Base-by-base conservation (phyloP, 2,888 invertebrate species). In the Syrphus vitripennis region DNA sequence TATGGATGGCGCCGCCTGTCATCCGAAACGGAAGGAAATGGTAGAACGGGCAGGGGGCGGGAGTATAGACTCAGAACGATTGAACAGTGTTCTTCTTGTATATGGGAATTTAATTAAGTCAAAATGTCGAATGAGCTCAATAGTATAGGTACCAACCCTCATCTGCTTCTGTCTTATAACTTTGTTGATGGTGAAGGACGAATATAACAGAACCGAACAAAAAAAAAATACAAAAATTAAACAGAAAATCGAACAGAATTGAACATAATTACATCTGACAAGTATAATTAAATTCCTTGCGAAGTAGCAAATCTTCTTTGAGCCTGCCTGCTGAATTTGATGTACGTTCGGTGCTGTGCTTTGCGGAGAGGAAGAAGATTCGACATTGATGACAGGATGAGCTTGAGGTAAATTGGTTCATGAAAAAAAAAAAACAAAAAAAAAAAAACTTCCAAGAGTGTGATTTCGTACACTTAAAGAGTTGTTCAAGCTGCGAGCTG, bases 191-290 rank as follows among this genome's bases (percentile, higher is more conserved):
- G 31, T 16, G 29, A 42, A 72, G 61, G 50, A 45, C 29, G 40
- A n/a, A 45, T 19, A 48, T 1, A 61, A 71, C n/a, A 42, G 34
- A 34, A 34, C 34, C 53, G 67, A 37, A 80, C 21, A 24, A 42
- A 50, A 37, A 10, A 55, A 19, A 31, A 63, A 19, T 21, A 37
- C 34, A 48, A 63, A 63, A 63, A 16, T 63, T 24, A 42, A 31
- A 55, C 53, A 48, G 26, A 77, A 77, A 82, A 77, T 82, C 86
- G 86, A 86, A 81, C 72, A 14, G 63, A 86, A 86, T 86, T 82
- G 86, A 86, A 74, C 74, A 78, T 86, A 86, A 86, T 86, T 86
- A 86, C 86, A 77, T 78, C 72, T 82, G 86, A 78, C 82, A 78
- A 82, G 82, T 86, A 70, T 86, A 86, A 86, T 86, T 86, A 82